Percentiles rank a stretch among this genome's conserved stretches.
These are phyloP conservation scores for mouse (Mus musculus) DNA, from an alignment of 2,113 vertebrate genomes.

Conservation along the genomic window DNA sequence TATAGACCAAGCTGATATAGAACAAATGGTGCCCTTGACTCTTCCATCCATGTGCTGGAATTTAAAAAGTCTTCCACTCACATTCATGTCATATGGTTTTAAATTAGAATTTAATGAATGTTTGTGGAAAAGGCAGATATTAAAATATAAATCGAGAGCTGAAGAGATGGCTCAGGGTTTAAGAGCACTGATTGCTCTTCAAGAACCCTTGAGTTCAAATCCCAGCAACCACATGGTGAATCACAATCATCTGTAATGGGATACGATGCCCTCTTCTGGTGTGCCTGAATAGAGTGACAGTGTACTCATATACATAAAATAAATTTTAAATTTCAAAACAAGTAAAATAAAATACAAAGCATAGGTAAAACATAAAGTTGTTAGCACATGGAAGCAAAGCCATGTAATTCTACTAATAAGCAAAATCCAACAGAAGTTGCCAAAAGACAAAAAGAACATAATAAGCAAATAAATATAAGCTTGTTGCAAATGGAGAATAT, in stretches of 20 bases:
- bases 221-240: too few species aligned
- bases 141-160: conserved; percentile 19
- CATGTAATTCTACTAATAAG: conserved; percentile 6
- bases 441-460: conserved; percentile 1
- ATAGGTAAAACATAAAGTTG: conserved; percentile 13
- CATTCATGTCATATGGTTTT: neutral
- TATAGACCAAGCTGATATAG: neutral
- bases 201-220: too few species aligned
- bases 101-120: neutral
- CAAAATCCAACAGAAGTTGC: neutral
- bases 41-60: neutral
- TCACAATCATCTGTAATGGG: too few species aligned
- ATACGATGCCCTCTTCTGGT: too few species aligned
- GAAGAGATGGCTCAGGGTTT: too few species aligned
- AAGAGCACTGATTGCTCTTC: too few species aligned
- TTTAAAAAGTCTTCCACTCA: neutral
- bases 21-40: neutral
- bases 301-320: too few species aligned
- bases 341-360: conserved; percentile 26
- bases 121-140: neutral
- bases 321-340: too few species aligned
- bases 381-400: conserved; percentile 25
- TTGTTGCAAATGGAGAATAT: neutral
- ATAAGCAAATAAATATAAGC: conserved; percentile 1
- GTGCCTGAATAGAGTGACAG: too few species aligned